phyloP scores from a whole-genome alignment of 2,113 vertebrate genomes.

The Apodemus speciosus region DNA sequence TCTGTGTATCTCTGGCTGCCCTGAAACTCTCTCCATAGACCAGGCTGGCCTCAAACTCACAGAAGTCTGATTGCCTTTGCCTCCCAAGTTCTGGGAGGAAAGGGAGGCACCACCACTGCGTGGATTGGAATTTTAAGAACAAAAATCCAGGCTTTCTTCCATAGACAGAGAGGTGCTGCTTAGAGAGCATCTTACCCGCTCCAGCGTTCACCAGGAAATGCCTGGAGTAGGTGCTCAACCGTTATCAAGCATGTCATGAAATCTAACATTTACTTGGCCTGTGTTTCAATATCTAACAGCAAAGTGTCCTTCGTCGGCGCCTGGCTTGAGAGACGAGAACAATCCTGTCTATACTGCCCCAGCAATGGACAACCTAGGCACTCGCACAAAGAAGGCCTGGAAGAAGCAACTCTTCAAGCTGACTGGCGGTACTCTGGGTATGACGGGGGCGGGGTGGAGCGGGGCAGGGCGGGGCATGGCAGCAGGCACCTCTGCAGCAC shows the following conservation, averaged over 20 bases:
- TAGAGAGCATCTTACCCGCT: background rate
- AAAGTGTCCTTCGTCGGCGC: background rate
- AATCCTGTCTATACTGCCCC: background rate
- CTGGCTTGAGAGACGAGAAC: conserved; percentile 28
- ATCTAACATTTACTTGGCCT: background rate
- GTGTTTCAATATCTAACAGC: background rate
- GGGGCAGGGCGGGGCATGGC: too few species aligned
- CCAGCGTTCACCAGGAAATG: background rate
- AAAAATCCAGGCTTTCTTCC: background rate
- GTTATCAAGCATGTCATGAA: background rate
- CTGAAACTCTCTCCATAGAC: background rate
- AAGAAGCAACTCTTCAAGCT: background rate
- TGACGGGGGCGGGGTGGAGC: too few species aligned
- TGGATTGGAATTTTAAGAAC: background rate
- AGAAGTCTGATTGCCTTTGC: too few species aligned
- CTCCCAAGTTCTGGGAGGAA: background rate
- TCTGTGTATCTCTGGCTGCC: background rate
- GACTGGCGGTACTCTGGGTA: background rate
- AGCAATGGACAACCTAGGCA: background rate
- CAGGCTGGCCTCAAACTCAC: too few species aligned
- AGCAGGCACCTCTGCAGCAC: background rate
- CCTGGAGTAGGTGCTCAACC: background rate
- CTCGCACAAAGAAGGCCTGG: background rate
- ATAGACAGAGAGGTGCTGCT: background rate
- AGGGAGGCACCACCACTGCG: background rate